Base-by-base conservation (phyloP, 2,888 invertebrate genomes). In the Chironomus riparius region DNA sequence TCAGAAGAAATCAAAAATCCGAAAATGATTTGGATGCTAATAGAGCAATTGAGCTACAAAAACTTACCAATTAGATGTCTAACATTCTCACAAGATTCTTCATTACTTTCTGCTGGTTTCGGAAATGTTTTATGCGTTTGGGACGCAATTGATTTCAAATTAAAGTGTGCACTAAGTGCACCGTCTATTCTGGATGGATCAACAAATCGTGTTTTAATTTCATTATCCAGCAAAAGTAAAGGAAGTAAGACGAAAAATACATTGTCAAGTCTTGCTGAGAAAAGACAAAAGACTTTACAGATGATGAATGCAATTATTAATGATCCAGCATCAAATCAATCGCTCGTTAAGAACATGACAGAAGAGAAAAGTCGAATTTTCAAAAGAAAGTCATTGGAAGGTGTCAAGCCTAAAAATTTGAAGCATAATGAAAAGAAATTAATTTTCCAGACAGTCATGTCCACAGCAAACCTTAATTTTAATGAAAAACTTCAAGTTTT, bases 81-180 rank as follows among this genome's bases (percentile, higher is more conserved):
- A 2, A 86, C 86, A 68, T 93, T 93, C 82, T 90, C 92, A 0
- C 85, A 87, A 77, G 93, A 94, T 82, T 92, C 92, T n/a, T 92
- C 93, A 0, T 81, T 93, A 24, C 80, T 94, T 62, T 91, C 89
- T 4, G 89, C 91, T 13, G 88, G 88, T 10, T 93, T 90, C 83
- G 88, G 86, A 38, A 84, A 87, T 22, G 86, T 87, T 7, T 81
- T 92, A 68, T 93, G 92, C 0, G 82, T 92, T 24, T 94, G 92
- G 89, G 86, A 87, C 78, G 87, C 90, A 0, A 87, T 88, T 68
- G 84, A 84, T 1, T 85, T 87, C 77, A 85, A 86, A 70, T 80
- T 90, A n/a, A 87, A 88, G 80, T 86, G 87, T 74, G 87, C 87
- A 2, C 81, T 91, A 2, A 81, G 80, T 68, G 80, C 82, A 4